Evolutionary conservation across 2,888 invertebrate genomes (phyloP), one percentile per base, ranked within the genome.

Genomic region (Coremacera marginata): DNA sequence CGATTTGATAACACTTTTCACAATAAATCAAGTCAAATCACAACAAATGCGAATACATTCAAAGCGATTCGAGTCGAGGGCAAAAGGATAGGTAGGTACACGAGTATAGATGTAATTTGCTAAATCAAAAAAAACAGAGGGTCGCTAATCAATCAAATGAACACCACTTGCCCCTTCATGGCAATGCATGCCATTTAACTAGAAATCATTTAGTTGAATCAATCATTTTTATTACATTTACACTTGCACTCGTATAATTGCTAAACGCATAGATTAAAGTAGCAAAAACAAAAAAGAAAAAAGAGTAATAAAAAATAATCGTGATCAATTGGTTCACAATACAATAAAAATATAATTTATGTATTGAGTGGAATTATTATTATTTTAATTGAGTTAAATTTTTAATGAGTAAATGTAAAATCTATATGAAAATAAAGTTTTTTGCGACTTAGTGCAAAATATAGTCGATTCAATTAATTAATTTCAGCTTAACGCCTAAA

Each of bases 91-190:
- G 55, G 55, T 55, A n/a, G 31, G 3, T 31, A 31, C 5, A 4
- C 31, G 3, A 3, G 31, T 31, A 19, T 19, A 22, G 19, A 55
- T 19, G n/a, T 65, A 65, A 65, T 65, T 65, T 9, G 37, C 63
- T 27, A 27, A 55, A 55, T 65, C 25, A 65, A 3, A 65, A 27
- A 9, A 65, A 27, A 9, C 27, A 65, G 31, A 34, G 63, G 37
- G 63, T 65, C 63, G 37, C 63, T 34, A 65, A 65, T 65, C 25
- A 65, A 65, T 65, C 63, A 19, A 65, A 65, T 65, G 63, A 65
- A 34, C 9, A 9, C 31, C n/a, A 22, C 63, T 25, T 34, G 31
- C n/a, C 55, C 55, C 19, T 19, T 22, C 55, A 55, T 55, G 9
- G 5, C 60, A 9, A 60, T 60, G 14, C 27, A 60, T 60, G 25